Conservation (phyloP, 2,888 invertebrate genomes). For the Andrena camellia region DNA sequence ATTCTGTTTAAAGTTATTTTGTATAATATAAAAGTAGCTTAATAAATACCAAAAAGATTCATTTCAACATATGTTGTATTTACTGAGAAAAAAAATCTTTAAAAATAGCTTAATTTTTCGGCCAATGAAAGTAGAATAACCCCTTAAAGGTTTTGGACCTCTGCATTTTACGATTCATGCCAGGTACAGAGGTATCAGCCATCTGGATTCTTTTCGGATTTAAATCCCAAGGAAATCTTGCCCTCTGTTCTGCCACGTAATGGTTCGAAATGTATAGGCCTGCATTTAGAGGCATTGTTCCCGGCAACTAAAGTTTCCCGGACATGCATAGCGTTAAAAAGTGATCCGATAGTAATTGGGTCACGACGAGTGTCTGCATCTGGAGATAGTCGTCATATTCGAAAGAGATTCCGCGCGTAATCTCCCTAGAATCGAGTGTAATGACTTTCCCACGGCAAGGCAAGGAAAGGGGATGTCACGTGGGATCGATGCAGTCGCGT, state of each 20-base stretch:
- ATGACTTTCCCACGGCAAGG: conserved; percentile 30
- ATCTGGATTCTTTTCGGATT: conserved; percentile 27
- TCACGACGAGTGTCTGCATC: conserved; percentile 58
- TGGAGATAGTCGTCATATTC: conserved; percentile 46
- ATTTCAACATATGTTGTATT: no score
- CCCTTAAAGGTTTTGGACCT: no score
- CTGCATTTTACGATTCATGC: not conserved
- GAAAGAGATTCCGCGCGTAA: conserved; percentile 50
- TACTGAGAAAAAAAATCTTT: no score
- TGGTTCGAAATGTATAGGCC: conserved; percentile 41
- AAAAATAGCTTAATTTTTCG: no score
- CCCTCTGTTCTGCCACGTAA: conserved; percentile 31
- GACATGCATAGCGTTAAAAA: conserved; percentile 49
- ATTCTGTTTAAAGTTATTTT: no score
- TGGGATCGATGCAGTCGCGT: conserved; percentile 43
- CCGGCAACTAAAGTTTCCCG: conserved; percentile 41
- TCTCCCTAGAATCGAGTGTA: conserved; percentile 47
- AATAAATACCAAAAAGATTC: no score
- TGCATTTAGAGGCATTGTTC: conserved; percentile 56
- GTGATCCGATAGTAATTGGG: conserved; percentile 68
- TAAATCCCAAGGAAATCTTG: conserved; percentile 36
- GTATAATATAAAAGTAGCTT: no score
- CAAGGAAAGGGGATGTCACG: conserved; percentile 11
- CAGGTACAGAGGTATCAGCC: not conserved
- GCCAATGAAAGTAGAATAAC: no score